A percentile compares a stretch with the other conserved stretches of the same genome.
phyloP scores from a whole-genome alignment of 2,888 invertebrate genomes.

The Cotesia congregata region DNA sequence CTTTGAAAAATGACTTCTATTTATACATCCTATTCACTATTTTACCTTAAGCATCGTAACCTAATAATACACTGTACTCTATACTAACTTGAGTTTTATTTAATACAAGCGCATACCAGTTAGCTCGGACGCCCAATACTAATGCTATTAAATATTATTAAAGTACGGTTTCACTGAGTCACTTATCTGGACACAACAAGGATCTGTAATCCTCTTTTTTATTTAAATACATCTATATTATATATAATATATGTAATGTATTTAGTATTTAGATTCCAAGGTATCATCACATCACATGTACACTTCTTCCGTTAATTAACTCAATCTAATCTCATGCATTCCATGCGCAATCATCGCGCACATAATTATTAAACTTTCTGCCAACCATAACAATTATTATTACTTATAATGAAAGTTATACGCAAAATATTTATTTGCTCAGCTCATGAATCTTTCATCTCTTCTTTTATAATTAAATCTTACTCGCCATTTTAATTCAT shows the following conservation, averaged over 20 bases:
- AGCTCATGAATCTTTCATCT: background rate
- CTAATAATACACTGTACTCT: background rate
- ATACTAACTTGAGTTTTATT: background rate
- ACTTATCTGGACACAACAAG: background rate
- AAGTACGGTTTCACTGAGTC: slow-evolving; percentile 18
- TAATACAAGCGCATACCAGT: too few species aligned
- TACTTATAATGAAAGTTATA: background rate
- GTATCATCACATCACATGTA: background rate
- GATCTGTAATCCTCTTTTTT: background rate
- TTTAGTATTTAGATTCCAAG: background rate
- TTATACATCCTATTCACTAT: background rate
- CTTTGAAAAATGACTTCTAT: background rate
- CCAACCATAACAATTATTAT: background rate
- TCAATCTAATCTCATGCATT: background rate
- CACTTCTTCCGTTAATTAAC: background rate
- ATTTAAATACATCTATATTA: background rate
- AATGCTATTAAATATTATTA: slow-evolving; percentile 1
- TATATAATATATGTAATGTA: background rate
- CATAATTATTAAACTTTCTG: background rate
- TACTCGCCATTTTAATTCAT: background rate
- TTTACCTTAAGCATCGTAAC: background rate
- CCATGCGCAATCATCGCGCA: background rate
- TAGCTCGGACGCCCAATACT: background rate
- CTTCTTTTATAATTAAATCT: background rate
- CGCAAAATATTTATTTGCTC: background rate